phyloP scores from a whole-genome alignment of 2,888 invertebrate genomes.

The Dexiosoma caninum region DNA sequence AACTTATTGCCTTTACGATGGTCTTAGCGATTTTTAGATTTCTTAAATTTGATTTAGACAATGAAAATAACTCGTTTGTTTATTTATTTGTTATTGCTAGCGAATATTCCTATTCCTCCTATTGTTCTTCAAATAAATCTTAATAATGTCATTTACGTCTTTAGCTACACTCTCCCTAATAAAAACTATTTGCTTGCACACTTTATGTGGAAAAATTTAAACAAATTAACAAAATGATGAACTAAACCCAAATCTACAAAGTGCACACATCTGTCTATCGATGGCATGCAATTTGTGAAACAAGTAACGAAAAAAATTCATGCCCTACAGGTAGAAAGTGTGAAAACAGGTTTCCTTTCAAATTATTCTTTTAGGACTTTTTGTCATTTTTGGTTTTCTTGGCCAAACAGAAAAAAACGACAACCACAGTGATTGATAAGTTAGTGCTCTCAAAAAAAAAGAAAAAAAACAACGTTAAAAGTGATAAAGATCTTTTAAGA shows the following conservation, averaged over 20 bases:
- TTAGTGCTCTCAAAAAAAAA: too few relatives aligned
- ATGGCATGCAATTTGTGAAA: background rate
- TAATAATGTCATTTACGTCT: conserved; percentile 8
- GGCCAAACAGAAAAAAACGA: background rate
- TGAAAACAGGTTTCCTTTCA: conserved; percentile 32
- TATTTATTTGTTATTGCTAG: too few relatives aligned
- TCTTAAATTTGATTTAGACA: too few relatives aligned
- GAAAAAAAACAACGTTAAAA: conserved; percentile 27
- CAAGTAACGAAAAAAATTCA: background rate
- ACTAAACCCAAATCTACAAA: background rate
- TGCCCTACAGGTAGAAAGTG: conserved; percentile 49
- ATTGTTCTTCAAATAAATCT: too few relatives aligned
- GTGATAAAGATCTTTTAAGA: conserved; percentile 8
- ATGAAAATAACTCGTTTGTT: too few relatives aligned
- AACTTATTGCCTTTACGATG: too few relatives aligned
- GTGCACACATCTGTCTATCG: too few relatives aligned
- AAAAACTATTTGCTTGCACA: conserved; percentile 27
- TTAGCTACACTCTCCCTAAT: conserved; percentile 5
- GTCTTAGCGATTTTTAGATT: too few relatives aligned
- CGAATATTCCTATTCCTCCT: too few relatives aligned
- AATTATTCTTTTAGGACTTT: background rate
- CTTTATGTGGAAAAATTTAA: background rate
- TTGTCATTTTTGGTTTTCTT: background rate
- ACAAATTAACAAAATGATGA: background rate
- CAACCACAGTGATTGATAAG: too few relatives aligned